Conservation (phyloP, 2,888 invertebrate genomes). For the Sycophila texana region DNA sequence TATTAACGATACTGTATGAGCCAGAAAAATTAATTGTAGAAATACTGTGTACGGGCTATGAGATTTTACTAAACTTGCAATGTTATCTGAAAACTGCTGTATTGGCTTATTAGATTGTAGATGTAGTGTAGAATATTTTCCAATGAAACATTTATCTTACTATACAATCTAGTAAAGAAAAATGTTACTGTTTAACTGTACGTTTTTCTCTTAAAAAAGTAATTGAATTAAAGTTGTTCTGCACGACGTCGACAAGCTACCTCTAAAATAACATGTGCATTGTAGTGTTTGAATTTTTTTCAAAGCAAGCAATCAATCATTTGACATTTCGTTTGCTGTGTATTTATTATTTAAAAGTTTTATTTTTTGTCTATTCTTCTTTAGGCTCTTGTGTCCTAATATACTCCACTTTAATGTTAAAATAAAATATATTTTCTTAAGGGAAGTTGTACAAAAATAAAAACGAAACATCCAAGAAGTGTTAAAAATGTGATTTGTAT, state of each 20-base stretch:
- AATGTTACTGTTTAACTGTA: slow-evolving; percentile 46
- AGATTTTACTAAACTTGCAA: slow-evolving; percentile 43
- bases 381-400: slow-evolving; percentile 26
- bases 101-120: slow-evolving; percentile 46
- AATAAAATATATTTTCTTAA: slow-evolving; percentile 55
- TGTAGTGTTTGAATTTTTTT: slow-evolving; percentile 14
- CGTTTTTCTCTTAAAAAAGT: slow-evolving; percentile 32
- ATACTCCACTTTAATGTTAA: slow-evolving; percentile 33
- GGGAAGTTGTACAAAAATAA: slow-evolving; percentile 51
- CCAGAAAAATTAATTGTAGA: slow-evolving; percentile 36
- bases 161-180: slow-evolving; percentile 32
- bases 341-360: slow-evolving; percentile 22
- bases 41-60: slow-evolving; percentile 34
- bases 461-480: slow-evolving; percentile 44
- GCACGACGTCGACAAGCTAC: slow-evolving; percentile 44
- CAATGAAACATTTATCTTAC: slow-evolving; percentile 45
- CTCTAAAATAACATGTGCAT: slow-evolving; percentile 29
- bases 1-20: slow-evolving; percentile 34
- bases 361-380: slow-evolving; percentile 35
- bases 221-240: slow-evolving; percentile 31
- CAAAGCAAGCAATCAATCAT: slow-evolving; percentile 7
- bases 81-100: slow-evolving; percentile 45
- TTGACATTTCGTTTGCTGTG: neutral
- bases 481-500: slow-evolving; percentile 53
- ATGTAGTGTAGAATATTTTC: slow-evolving; percentile 42